phyloP scores from a whole-genome alignment of 2,888 invertebrate species.

The Drosophila yooni region DNA sequence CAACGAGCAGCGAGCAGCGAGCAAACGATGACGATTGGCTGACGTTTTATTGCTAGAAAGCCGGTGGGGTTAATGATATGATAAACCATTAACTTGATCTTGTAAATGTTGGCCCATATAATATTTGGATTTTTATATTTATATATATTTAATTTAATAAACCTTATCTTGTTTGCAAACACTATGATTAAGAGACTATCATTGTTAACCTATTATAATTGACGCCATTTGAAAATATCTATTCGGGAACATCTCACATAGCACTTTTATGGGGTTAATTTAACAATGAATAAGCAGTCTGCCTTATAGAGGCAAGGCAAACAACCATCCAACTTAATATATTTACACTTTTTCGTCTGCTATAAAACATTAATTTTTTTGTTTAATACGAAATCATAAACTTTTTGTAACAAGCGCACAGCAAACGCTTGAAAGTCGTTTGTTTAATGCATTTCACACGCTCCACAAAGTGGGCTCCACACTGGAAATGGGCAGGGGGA shows the following conservation, averaged over 20 bases:
- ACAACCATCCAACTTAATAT: constrained; percentile 55
- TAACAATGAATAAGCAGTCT: constrained; percentile 4
- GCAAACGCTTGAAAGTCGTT: constrained; percentile 72
- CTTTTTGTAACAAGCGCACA: constrained; percentile 78
- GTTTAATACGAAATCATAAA: constrained; percentile 79
- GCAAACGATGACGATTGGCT: constrained; percentile 16
- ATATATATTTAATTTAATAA: background rate
- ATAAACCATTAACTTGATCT: background rate
- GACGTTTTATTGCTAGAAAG: constrained; percentile 30
- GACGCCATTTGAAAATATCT: background rate
- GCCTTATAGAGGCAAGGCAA: constrained; percentile 31
- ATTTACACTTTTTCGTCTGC: constrained; percentile 49
- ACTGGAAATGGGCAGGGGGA: constrained; percentile 24
- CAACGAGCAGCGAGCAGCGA: background rate
- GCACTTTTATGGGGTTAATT: constrained; percentile 44
- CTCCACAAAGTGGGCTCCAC: constrained; percentile 41
- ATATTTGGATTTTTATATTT: background rate
- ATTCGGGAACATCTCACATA: background rate
- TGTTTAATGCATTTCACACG: constrained; percentile 65
- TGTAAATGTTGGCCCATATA: background rate
- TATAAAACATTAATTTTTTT: constrained; percentile 78
- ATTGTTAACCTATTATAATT: background rate
- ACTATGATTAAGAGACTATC: background rate
- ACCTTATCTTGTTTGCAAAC: background rate
- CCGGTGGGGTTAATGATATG: constrained; percentile 2